phyloP scores from a whole-genome alignment of 2,113 vertebrate genomes.

The Vulpes ferrilata region DNA sequence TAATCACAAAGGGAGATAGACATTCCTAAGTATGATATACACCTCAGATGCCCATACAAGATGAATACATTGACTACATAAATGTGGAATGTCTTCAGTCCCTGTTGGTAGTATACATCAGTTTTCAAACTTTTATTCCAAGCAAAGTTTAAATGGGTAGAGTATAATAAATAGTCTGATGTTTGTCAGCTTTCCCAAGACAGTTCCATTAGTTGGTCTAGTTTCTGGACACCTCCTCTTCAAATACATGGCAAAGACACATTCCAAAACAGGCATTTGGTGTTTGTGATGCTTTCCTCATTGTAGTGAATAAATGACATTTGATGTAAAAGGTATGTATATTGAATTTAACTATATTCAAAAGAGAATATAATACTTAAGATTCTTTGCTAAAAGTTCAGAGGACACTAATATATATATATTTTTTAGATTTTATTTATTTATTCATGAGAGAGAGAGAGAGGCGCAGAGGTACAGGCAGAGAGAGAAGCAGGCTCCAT shows the following conservation, averaged over 20 bases:
- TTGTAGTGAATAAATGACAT: slow-evolving; percentile 16
- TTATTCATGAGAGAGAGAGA: too few species aligned
- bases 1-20: background rate
- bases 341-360: background rate
- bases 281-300: background rate
- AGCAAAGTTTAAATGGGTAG: background rate
- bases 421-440: too few species aligned
- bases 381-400: background rate
- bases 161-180: background rate
- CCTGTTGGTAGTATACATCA: background rate
- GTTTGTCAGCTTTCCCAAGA: background rate
- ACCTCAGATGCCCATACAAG: background rate
- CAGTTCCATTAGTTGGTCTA: background rate
- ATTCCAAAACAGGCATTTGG: background rate
- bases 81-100: background rate
- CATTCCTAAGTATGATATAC: background rate
- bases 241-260: background rate
- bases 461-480: too few species aligned
- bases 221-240: background rate
- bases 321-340: background rate
- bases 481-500: too few species aligned
- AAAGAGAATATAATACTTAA: slow-evolving; percentile 20
- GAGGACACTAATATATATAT: background rate
- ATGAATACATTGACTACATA: background rate
- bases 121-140: slow-evolving; percentile 38